Base-by-base conservation (phyloP, 1,140 invertebrate genomes). In the Magallana angulata region DNA sequence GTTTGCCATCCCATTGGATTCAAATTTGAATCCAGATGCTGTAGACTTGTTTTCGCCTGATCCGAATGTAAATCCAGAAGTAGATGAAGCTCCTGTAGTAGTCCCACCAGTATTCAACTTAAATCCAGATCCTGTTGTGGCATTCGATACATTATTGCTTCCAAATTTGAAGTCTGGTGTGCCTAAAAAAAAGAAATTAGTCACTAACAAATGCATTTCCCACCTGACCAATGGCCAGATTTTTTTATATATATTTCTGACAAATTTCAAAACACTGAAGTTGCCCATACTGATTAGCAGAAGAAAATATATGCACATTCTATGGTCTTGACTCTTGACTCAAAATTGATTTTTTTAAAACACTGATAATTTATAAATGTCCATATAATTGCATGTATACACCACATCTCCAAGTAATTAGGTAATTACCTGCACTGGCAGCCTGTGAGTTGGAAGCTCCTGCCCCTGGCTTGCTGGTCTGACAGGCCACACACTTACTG, bases 401-500 rank as follows among this genome's bases (percentile, higher is more conserved):
- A 48, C 5, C 36, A 48, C 36, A 48, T 48, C 5, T 3, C 1
- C 36, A 48, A 4, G 36, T 48, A 48, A 48, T 48, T 48, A 48
- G 36, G 36, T 48, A 48, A 18, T 14, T 30, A 76, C 68, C 68
- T 76, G 18, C 24, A 76, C 68, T 76, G 24, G 24, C 36, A 30
- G 68, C 14, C 36, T 76, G 24, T 12, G 68, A 12, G 68, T 48
- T 48, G 68, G 68, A 30, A 48, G 68, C 7, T 4, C 68, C 68
- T 76, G 82, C 58, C 16, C 90, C 94, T 58, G 96, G 96, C 92
- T 96, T 97, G 0, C 96, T 92, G 56, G 95, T 94, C 89, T 95
- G 95, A 94, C 97, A 97, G 14, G 96, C 96, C 7, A 96, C 94
- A 94, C 97, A 97, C 88, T 96, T 96, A 7, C 90, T 90, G 24